Evolutionary conservation across 2,888 invertebrate genomes (phyloP), one percentile per base, ranked within the genome.

Genomic region (Tenthredo mesomela): DNA sequence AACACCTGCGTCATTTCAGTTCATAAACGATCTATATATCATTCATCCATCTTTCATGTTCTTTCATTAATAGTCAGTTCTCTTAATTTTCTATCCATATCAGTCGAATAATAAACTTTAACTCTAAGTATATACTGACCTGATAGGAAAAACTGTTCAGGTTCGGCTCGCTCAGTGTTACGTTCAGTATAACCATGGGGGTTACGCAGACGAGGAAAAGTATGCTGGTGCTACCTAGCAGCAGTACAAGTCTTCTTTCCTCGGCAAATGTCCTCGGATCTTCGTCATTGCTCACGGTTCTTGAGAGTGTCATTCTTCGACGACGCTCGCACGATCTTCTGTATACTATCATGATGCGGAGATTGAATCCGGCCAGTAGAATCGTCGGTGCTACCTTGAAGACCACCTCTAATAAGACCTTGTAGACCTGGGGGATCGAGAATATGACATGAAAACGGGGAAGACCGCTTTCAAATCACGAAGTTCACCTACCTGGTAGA

Each of bases 331-430:
- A 96, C 4, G 96, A 95, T 87, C 94, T 94, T 86, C 96, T 94
- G 92, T 96, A 96, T 10, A 95, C 96, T 87, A 96, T 93, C 94
- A 96, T 95, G 89, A 96, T 96, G 84, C 95, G 94, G 50, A 96
- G 91, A 92, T 96, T 96, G 84, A 96, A 94, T 6, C 95, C 95
- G 0, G 96, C 96, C 78, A 96, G 94, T 25, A 96, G 91, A 54
- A 96, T 93, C 12, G 96, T 96, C n/a, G 96, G 96, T 21, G 95
- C 94, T 58, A 96, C 94, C 92, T 96, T 96, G 91, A 96, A 96
- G 50, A 96, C 93, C 40, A 96, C 93, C 89, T 96, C 96, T 85
- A 96, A 92, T 84, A 95, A 93, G 83, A 96, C 94, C 89, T 95
- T 95, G 93, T 96, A 96, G 21, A 95, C 93, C 94, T 94, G 87